Evolutionary conservation across 2,113 vertebrate species (phyloP).

Genomic region (Osmerus mordax): DNA sequence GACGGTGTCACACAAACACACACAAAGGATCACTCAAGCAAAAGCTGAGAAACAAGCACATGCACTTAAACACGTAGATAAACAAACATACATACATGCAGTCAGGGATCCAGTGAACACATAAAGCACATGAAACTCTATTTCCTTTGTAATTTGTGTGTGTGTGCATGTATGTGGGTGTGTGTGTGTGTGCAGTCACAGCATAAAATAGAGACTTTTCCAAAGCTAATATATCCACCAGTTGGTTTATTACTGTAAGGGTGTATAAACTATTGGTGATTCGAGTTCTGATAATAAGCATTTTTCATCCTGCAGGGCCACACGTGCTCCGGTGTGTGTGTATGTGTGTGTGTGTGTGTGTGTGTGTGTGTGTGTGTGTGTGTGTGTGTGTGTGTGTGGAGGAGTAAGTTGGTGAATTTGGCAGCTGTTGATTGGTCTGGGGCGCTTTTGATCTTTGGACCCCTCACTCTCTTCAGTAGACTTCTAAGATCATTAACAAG

Average conservation of each 20-base stretch:
- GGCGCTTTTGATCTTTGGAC: slow-evolving; percentile 4
- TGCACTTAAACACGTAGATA: too few species aligned
- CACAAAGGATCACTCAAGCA: too few species aligned
- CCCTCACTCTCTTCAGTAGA: slow-evolving; percentile 1
- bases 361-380: slow-evolving; percentile 1
- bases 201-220: not conserved
- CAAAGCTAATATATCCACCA: not conserved
- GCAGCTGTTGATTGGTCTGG: slow-evolving; percentile 12
- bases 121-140: not conserved
- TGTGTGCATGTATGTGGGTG: not conserved
- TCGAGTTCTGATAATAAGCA: too few species aligned
- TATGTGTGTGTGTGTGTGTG: not conserved
- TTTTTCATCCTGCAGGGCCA: too few species aligned
- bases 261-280: not conserved
- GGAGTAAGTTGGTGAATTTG: not conserved
- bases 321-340: not conserved
- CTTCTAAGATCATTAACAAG: not conserved
- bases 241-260: slow-evolving; percentile 1
- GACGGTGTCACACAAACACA: too few species aligned
- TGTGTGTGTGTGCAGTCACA: not conserved
- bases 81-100: too few species aligned
- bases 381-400: not conserved
- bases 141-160: not conserved
- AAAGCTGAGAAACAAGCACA: too few species aligned
- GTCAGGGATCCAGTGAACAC: too few species aligned